These are phyloP conservation scores for Meloidogyne hapla DNA, from an alignment of 1,140 invertebrate species.

Conservation along the genomic window DNA sequence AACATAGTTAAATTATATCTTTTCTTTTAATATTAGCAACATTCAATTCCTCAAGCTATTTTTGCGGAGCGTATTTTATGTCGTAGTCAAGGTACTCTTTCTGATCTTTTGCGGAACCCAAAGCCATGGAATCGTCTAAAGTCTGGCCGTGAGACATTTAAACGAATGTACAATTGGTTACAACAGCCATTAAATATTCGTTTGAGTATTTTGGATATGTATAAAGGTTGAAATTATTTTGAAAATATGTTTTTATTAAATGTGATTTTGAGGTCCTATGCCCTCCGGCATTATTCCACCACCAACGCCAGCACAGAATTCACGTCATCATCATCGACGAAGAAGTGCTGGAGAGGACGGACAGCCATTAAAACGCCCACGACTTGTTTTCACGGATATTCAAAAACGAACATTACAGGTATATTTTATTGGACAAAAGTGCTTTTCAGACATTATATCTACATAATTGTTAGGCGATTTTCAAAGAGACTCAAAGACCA, in stretches of 20 bases:
- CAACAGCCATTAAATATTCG: constrained; percentile 60
- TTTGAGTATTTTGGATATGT: constrained; percentile 62
- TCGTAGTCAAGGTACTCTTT: constrained; percentile 63
- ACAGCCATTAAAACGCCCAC: constrained; percentile 84
- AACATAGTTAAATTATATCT: not conserved
- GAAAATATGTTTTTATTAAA: not conserved
- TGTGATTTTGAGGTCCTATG: constrained; percentile 35
- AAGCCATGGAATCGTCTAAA: constrained; percentile 65
- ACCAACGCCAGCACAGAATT: constrained; percentile 60
- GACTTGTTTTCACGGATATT: constrained; percentile 99
- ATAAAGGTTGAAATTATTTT: constrained; percentile 47
- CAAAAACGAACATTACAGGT: constrained; percentile 86
- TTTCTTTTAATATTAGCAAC: constrained; percentile 33
- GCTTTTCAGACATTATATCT: not conserved
- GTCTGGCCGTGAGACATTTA: constrained; percentile 63
- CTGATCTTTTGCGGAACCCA: constrained; percentile 63
- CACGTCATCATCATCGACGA: constrained; percentile 47
- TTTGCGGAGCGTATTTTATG: constrained; percentile 63
- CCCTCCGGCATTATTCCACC: constrained; percentile 46
- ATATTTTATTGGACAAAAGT: not conserved
- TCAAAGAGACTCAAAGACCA: constrained; percentile 95
- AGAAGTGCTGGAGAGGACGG: constrained; percentile 32
- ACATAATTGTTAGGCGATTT: constrained; percentile 62
- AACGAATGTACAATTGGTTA: constrained; percentile 64
- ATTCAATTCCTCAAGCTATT: constrained; percentile 64